These are phyloP conservation scores for Ptilodon capucinus DNA, from an alignment of 2,888 invertebrate genomes.

Conservation along the genomic window DNA sequence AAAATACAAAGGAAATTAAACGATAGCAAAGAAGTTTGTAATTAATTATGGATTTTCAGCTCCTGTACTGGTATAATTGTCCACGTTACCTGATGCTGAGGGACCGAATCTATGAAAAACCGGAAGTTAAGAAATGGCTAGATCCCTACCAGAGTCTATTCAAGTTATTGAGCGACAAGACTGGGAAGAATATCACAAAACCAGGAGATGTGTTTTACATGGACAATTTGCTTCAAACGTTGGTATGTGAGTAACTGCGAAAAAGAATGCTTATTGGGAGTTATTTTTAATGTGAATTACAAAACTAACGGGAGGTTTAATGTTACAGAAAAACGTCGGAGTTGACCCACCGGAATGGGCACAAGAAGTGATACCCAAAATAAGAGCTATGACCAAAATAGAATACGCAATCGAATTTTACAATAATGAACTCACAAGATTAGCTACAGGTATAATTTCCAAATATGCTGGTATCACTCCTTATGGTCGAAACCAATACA, in stretches of 20 bases:
- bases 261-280: neutral
- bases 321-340: constrained; percentile 68
- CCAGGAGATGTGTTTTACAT: constrained; percentile 71
- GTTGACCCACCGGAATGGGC: constrained; percentile 66
- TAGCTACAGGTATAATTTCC: constrained; percentile 62
- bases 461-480: neutral
- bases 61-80: constrained; percentile 77
- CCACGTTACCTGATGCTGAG: constrained; percentile 60
- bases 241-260: no score
- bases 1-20: no score
- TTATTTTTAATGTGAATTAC: constrained; percentile 2
- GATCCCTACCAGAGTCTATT: constrained; percentile 58
- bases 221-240: constrained; percentile 74
- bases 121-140: constrained; percentile 51
- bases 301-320: neutral
- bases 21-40: no score
- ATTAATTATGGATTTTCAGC: constrained; percentile 54
- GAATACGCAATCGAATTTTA: constrained; percentile 67
- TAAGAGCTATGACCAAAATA: constrained; percentile 71
- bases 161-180: constrained; percentile 48
- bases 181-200: constrained; percentile 63
- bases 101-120: constrained; percentile 48
- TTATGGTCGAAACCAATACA: no score
- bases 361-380: constrained; percentile 59
- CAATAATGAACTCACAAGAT: constrained; percentile 55